A percentile compares a stretch with the other conserved stretches of the same genome.
Evolutionary conservation across 2,113 vertebrate genomes (phyloP).

Genomic region (Hemicordylus capensis): DNA sequence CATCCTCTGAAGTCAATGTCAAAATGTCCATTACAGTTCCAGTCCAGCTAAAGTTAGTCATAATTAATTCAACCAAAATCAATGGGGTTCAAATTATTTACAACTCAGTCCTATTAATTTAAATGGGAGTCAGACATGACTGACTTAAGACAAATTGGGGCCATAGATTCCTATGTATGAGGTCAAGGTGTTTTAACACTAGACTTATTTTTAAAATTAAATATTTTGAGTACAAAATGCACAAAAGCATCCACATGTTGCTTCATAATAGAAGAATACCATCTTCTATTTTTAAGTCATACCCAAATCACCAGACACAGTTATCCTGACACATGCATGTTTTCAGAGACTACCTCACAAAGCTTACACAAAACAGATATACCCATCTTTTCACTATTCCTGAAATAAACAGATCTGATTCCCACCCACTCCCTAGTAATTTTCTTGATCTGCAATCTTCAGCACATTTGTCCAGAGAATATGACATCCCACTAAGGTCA

Average conservation of each 20-base stretch:
- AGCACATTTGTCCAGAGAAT: neutral
- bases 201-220: neutral
- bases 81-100: neutral
- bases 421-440: no score
- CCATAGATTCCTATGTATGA: neutral
- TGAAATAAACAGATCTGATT: neutral
- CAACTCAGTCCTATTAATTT: neutral
- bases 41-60: no score
- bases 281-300: conserved; percentile 2
- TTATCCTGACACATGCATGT: neutral
- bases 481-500: neutral
- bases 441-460: neutral
- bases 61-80: neutral
- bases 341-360: neutral
- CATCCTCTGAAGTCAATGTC: neutral
- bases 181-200: conserved; percentile 25
- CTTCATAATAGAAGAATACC: conserved; percentile 12
- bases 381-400: neutral
- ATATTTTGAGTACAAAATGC: conserved; percentile 16
- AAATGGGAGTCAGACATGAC: neutral
- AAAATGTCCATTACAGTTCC: neutral
- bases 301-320: no score
- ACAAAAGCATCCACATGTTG: neutral
- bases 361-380: neutral
- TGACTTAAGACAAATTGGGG: neutral